Evolutionary conservation across 1,140 invertebrate genomes (phyloP), one percentile per base, ranked within the genome.

Genomic region (Drosophila micromelanica): DNA sequence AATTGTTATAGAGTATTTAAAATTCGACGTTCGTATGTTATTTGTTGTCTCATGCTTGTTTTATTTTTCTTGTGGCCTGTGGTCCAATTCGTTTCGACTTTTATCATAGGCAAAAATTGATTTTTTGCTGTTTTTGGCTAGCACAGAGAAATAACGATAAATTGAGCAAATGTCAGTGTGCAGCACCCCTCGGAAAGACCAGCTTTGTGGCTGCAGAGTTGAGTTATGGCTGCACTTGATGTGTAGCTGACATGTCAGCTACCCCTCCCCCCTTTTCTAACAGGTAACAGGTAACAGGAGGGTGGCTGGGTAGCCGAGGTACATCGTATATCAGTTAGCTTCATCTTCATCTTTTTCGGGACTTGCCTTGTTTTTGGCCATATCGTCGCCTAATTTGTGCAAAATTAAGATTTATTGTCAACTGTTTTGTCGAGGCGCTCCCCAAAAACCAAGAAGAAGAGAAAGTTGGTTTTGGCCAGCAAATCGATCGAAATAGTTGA

Each of bases 31-130:
- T 1, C 3, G 7, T 0, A 3, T 37, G 13, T 35, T 17, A 30
- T 23, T 68, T 17, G 8, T 60, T 38, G 15, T 11, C 5, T 40
- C 30, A 38, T 57, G 38, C 71, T 61, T 63, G 13, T 59, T 48
- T 42, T 23, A 23, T 35, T 37, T 73, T 80, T 62, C 45, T 68
- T 8, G 30, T 51, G 52, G 42, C 56, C 51, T 55, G 43, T 43
- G 38, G 57, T 46, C 30, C 56, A 69, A 49, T 69, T 56, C 57
- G 57, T 56, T 51, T 40, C 73, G 42, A 75, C 59, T 75, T 69
- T 84, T 82, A 77, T 87, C 84, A 87, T 89, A 71, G 84, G 79
- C 71, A 64, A 89, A 74, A 87, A 87, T 87, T 89, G 84, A 87
- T 87, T 87, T 89, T 82, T 81, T 87, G 40, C 45, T 49, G 45